Evolutionary conservation across 2,797 vertebrate species (phyloP), one percentile per base, ranked within the genome.

Genomic region (Anguilla pacifica): DNA sequence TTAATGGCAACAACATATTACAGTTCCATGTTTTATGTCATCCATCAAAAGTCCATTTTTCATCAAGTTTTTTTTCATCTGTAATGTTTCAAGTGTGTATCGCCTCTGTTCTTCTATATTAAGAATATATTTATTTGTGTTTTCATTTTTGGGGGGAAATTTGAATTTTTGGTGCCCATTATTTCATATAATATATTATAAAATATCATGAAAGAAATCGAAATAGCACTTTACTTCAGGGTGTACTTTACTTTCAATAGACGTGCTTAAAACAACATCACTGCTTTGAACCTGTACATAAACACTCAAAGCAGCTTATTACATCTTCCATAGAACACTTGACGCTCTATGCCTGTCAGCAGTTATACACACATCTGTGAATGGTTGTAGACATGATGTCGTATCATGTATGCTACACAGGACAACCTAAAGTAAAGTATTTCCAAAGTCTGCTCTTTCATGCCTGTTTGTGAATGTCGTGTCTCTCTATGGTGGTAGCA

Each of bases 1-100:
- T 87, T 46, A 74, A 85, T 89, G 86, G 67, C 72, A 89, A 77
- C 89, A 43, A 70, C 82, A 77, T 39, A 85, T 86, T 86, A 70
- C 28, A 88, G 39, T 87, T 25, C 13, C 86, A 61, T 74, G 84
- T 88, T 46, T 86, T 88, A 51, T 28, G 81, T 72, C n/a, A 83
- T 85, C 25, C 67, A 31, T 79, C 70, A 79, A 1, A 28, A 57
- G 39, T 85, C 4, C 43, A 46, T 46, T 46, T 46, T 46, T 61
- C 15, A 15, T 59, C 10, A 15, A 87, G 49, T 53, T 74, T 43
- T 39, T 77, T 72, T 35, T 22, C 19, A 70, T 43, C 39, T 46
- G 22, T 74, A n/a, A 6, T 31, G 43, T 3, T 28, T 83, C 64
- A 46, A 9, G 39, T 67, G 10, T 59, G 31, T 28, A 46, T 49